Evolutionary conservation across 2,888 invertebrate genomes (phyloP), one percentile per base, ranked within the genome.

Genomic region (Drosophila sordidula): DNA sequence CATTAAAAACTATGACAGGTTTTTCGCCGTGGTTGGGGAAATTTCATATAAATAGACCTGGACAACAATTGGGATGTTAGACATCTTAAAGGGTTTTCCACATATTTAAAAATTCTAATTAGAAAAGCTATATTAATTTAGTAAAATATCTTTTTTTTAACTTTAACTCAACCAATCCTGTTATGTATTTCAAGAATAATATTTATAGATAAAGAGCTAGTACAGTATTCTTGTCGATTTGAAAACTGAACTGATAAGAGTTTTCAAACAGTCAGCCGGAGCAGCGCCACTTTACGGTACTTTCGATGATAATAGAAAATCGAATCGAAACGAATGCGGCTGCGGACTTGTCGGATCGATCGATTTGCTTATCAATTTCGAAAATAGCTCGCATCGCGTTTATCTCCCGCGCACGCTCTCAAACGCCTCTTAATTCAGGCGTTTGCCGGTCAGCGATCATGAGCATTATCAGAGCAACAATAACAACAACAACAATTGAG

Each of bases 391-490:
- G 49, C 68, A 49, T 50, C 47, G 49, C 22, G 42, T 50, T 77
- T 72, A 75, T 75, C 75, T 73, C 75, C 75, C 75, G 72, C 78
- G 14, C 78, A 63, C 44, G 46, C 74, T 61, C 73, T 68, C 78
- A 34, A 22, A 34, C 34, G 75, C 75, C 83, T 88, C 83, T 84
- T 88, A 83, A 86, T 83, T 88, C 75, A 47, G 46, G 38, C 70
- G 22, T 57, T 68, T 49, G 58, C 42, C 67, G 68, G 80, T 73
- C 58, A 54, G 51, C 62, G 72, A 61, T 78, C 78, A 75, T 65
- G 44, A 62, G 68, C 79, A 76, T 75, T 79, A 76, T 76, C 79
- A 76, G 16, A 49, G 50, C 32, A 71, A 25, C 4, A 25, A 38
- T 11, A 50, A 22, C n/a, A 34, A 50, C 38, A 34, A 50, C 38